Base-by-base conservation (phyloP, 2,797 vertebrate species). In the Takifugu ocellatus region DNA sequence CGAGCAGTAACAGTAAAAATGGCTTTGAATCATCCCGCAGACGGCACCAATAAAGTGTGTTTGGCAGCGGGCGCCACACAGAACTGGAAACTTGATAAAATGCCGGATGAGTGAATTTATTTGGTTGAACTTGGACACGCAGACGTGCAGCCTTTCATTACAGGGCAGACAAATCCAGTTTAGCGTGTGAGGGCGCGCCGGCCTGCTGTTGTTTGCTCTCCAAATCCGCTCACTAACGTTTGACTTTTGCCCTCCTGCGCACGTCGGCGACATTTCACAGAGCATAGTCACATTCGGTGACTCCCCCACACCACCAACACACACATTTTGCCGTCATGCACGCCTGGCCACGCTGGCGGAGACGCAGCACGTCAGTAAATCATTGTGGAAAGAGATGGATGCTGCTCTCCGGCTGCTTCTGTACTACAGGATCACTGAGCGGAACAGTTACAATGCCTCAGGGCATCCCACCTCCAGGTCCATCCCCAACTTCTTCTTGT, bases 321-420 rank as follows among this genome's bases (percentile, higher is more conserved):
- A 39, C 36, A 39, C 12, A 39, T 70, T 75, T 67, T 66, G 58
- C 61, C 29, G 44, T 72, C 63, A 68, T 74, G 70, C 70, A 59
- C 66, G 75, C 57, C 70, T 66, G 77, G 49, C 15, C 64, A 73
- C 74, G 66, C 55, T 46, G 61, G 56, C 69, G 63, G 56, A 76
- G 67, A 81, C 60, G 62, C 77, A 80, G 63, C 61, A 57, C 74
- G 70, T 87, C 79, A 87, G 74, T 82, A 83, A 87, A 86, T 89
- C 79, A 84, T 60, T 62, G 55, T 65, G 48, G 79, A 83, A 85
- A 72, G 55, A 83, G 84, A 84, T 78, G 70, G 79, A 83, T 84
- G 68, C 64, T 10, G 46, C 66, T 75, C 69, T 75, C 61, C 73
- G 55, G 58, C 70, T 79, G 67, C 59, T 57, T 68, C 56, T 72